phyloP scores from a whole-genome alignment of 2,113 vertebrate genomes.

The Phrynosoma blainvillii region DNA sequence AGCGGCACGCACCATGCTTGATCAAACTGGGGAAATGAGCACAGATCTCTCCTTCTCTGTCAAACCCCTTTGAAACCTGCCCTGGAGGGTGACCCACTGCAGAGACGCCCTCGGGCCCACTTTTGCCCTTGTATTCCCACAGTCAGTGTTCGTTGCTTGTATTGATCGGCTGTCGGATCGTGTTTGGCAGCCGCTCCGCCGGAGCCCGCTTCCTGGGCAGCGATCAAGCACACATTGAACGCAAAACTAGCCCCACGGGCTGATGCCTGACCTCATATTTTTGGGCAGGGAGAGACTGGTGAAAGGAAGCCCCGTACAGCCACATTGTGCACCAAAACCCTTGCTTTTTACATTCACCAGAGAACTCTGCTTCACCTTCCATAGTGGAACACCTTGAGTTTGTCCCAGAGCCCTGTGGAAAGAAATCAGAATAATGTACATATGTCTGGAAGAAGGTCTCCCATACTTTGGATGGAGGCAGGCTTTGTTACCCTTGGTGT shows the following conservation, averaged over 20 bases:
- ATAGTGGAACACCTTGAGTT: background rate
- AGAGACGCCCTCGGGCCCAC: background rate
- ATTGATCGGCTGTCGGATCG: no score
- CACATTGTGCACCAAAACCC: no score
- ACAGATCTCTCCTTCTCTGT: no score
- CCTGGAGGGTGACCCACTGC: no score
- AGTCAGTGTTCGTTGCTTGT: no score
- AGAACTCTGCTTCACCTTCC: no score
- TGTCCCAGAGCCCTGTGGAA: background rate
- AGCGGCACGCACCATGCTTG: background rate
- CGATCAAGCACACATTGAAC: background rate
- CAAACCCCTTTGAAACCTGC: no score
- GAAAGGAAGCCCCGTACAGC: background rate
- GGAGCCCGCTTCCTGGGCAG: background rate
- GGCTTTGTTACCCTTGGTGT: no score
- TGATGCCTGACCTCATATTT: no score
- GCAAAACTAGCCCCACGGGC: background rate
- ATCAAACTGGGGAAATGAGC: rapidly evolving
- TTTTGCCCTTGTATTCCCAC: background rate
- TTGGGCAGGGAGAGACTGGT: no score
- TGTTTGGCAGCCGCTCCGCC: background rate
- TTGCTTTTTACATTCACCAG: background rate
- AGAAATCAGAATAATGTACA: background rate
- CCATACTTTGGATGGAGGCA: background rate
- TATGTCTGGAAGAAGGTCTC: background rate